These are phyloP conservation scores for Diacarnus erythraeanus DNA, from an alignment of 37 sponge, comb jelly and placozoan genomes.

Conservation along the genomic window DNA sequence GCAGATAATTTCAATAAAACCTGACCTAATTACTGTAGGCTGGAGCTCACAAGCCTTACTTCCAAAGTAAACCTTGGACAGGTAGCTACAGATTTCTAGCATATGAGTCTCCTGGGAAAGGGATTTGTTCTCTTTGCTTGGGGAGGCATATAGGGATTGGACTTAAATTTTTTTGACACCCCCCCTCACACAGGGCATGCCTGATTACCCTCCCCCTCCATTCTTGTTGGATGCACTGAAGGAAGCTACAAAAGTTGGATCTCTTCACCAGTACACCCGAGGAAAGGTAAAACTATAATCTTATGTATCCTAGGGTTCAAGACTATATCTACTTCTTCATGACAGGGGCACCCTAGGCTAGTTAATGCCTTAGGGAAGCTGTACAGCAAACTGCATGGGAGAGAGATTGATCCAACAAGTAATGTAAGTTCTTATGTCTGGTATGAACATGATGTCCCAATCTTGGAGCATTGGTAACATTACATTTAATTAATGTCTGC, in stretches of 20 bases:
- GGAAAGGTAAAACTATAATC: constrained; percentile 40
- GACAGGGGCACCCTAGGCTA: constrained; percentile 87
- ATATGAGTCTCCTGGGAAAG: too few relatives aligned
- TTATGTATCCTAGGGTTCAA: too few relatives aligned
- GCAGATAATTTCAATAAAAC: too few relatives aligned
- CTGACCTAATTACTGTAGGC: too few relatives aligned
- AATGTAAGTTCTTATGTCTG: constrained; percentile 59
- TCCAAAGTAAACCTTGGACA: constrained; percentile 93
- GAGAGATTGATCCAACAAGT: constrained; percentile 82
- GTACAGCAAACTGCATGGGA: constrained; percentile 55
- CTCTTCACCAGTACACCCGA: constrained; percentile 87
- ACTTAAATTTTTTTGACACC: too few relatives aligned
- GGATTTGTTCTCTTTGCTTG: too few relatives aligned
- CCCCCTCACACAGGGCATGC: constrained; percentile 87
- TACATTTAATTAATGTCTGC: background rate
- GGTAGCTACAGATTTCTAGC: constrained; percentile 46
- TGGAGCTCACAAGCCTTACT: constrained; percentile 86
- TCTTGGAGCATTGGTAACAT: too few relatives aligned
- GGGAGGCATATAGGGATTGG: too few relatives aligned
- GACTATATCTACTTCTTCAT: too few relatives aligned
- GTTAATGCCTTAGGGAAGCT: constrained; percentile 87
- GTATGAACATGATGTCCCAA: too few relatives aligned
- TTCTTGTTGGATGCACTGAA: constrained; percentile 79
- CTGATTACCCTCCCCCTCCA: constrained; percentile 88
- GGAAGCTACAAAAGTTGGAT: constrained; percentile 46